phyloP scores from a whole-genome alignment of 2,888 invertebrate species.

The Caenorhabditis doughertyi region DNA sequence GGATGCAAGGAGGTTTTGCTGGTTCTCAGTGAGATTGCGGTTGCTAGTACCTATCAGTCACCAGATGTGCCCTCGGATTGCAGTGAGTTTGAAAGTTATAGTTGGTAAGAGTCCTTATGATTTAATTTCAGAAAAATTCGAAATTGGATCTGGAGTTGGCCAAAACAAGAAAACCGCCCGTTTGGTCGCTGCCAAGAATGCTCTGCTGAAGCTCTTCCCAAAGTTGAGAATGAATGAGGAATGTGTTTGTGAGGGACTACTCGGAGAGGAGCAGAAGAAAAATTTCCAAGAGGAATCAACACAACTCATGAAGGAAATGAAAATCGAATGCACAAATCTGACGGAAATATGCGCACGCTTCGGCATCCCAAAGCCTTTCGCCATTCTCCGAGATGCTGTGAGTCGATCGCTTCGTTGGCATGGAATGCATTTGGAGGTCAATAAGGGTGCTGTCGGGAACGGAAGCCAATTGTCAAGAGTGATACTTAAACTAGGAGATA shows the following conservation, averaged over 20 bases:
- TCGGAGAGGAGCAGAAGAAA: conserved; percentile 10
- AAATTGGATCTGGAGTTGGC: conserved; percentile 94
- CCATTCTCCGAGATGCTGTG: conserved; percentile 47
- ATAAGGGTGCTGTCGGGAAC: conserved; percentile 48
- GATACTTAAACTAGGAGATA: conserved; percentile 85
- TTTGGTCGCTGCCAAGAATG: conserved; percentile 88
- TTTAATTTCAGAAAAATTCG: conserved; percentile 84
- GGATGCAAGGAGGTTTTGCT: conserved; percentile 66
- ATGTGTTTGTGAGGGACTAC: conserved; percentile 37
- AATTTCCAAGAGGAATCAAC: conserved; percentile 61
- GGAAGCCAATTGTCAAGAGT: conserved; percentile 46
- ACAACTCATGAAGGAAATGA: conserved; percentile 88
- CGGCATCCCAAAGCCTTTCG: conserved; percentile 43
- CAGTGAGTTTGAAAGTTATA: conserved; percentile 1
- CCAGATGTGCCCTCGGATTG: neutral
- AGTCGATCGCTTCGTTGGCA: conserved; percentile 57
- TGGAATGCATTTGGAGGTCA: conserved; percentile 38
- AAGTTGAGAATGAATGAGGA: conserved; percentile 34
- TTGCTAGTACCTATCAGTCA: neutral
- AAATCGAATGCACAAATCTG: conserved; percentile 79
- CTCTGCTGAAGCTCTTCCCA: conserved; percentile 67
- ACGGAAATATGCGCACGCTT: conserved; percentile 39
- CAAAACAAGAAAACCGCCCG: conserved; percentile 97
- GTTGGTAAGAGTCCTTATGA: neutral
- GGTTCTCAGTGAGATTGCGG: conserved; percentile 26